Conservation (phyloP, 2,113 vertebrate genomes). For the Elephantulus edwardii region DNA sequence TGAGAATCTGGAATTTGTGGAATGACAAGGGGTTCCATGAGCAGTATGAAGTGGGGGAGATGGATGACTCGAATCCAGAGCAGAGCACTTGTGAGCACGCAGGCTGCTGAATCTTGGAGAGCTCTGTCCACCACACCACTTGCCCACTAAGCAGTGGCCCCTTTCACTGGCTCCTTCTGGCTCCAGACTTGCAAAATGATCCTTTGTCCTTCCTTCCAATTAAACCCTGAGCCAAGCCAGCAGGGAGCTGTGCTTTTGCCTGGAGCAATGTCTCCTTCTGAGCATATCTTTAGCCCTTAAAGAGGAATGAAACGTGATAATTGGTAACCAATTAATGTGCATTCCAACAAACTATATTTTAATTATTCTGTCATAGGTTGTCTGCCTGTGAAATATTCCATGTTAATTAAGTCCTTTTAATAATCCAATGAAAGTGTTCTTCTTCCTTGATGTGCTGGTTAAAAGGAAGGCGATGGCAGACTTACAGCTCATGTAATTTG, state of each 20-base stretch:
- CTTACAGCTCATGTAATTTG: slow-evolving; percentile 74
- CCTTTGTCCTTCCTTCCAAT: slow-evolving; percentile 67
- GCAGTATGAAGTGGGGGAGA: too few relatives aligned
- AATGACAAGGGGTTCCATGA: neutral
- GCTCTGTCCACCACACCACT: neutral
- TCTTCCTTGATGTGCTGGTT: slow-evolving; percentile 63
- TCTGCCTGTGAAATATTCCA: slow-evolving; percentile 76
- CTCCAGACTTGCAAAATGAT: slow-evolving; percentile 28
- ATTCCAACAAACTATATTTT: slow-evolving; percentile 81
- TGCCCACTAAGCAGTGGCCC: rapidly evolving
- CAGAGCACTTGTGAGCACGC: neutral
- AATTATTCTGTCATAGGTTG: slow-evolving; percentile 82
- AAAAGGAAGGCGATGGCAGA: slow-evolving; percentile 32
- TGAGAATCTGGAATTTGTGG: neutral
- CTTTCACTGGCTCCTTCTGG: neutral
- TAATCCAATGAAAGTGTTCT: slow-evolving; percentile 32
- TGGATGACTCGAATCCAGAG: neutral
- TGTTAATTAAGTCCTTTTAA: slow-evolving; percentile 80
- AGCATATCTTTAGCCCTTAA: slow-evolving; percentile 76
- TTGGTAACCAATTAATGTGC: slow-evolving; percentile 78
- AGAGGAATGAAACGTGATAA: slow-evolving; percentile 74
- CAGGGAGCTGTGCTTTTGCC: slow-evolving; percentile 59
- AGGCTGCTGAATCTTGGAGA: neutral
- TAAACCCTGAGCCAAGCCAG: slow-evolving; percentile 59
- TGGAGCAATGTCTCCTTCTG: slow-evolving; percentile 56